Evolutionary conservation across 1,140 invertebrate genomes (phyloP).

Genomic region (Dufourea novaeangliae): DNA sequence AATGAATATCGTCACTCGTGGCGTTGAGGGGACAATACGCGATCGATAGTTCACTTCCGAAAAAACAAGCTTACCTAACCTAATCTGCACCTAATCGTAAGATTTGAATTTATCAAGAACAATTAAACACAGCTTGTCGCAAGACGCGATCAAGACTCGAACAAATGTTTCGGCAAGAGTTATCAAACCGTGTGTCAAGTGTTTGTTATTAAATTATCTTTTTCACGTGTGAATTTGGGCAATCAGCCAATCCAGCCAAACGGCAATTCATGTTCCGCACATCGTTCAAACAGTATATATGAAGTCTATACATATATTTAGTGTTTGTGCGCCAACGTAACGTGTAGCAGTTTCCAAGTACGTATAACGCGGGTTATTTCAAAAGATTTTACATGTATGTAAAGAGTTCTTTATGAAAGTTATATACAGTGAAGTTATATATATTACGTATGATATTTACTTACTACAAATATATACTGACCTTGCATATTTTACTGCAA

Average conservation of each 20-base stretch:
- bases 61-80: slow-evolving; percentile 66
- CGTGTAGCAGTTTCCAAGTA: not conserved
- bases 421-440: not conserved
- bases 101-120: slow-evolving; percentile 1
- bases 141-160: not conserved
- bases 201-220: not conserved
- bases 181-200: not conserved
- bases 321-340: slow-evolving; percentile 18
- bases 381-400: slow-evolving; percentile 6
- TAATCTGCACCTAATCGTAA: slow-evolving; percentile 39
- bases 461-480: slow-evolving; percentile 49
- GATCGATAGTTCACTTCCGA: slow-evolving; percentile 69
- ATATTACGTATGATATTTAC: not conserved
- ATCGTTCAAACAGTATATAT: not conserved
- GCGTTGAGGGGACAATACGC: slow-evolving; percentile 53
- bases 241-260: not conserved
- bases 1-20: slow-evolving; percentile 48
- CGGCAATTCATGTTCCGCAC: not conserved
- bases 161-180: not conserved
- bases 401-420: too few relatives aligned
- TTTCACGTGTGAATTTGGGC: not conserved
- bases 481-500: slow-evolving; percentile 68
- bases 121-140: not conserved
- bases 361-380: not conserved
- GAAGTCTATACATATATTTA: too few relatives aligned